phyloP scores from a whole-genome alignment of 1,140 invertebrate genomes.

The Heliothis virescens region DNA sequence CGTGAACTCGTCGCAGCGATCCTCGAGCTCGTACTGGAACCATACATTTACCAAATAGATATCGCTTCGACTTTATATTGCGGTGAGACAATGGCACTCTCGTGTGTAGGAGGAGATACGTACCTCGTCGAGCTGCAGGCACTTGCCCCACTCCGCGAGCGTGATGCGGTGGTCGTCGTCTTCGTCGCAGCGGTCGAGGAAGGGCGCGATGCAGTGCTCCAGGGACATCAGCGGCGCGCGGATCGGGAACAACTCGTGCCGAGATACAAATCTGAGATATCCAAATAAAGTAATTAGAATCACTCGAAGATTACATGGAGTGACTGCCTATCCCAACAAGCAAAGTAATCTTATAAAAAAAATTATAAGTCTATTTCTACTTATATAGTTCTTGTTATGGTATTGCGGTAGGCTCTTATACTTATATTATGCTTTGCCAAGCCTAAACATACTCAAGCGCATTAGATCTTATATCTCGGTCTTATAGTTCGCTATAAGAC shows the following conservation, averaged over 20 bases:
- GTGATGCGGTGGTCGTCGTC: slow-evolving; percentile 96
- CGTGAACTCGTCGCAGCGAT: slow-evolving; percentile 79
- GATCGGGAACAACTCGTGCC: slow-evolving; percentile 98
- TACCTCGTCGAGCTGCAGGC: slow-evolving; percentile 91
- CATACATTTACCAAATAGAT: not conserved
- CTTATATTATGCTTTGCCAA: too few relatives aligned
- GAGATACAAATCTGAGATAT: slow-evolving; percentile 90
- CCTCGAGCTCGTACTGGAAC: slow-evolving; percentile 80
- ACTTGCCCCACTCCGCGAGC: slow-evolving; percentile 96
- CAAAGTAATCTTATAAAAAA: too few relatives aligned
- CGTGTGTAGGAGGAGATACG: too few relatives aligned
- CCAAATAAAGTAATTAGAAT: not conserved
- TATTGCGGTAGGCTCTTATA: too few relatives aligned
- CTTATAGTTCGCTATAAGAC: too few relatives aligned
- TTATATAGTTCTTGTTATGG: too few relatives aligned
- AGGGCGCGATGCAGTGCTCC: slow-evolving; percentile 98
- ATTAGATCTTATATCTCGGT: too few relatives aligned
- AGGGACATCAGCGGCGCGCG: slow-evolving; percentile 96
- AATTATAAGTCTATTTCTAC: too few relatives aligned
- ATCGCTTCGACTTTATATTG: not conserved
- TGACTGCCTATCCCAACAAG: too few relatives aligned
- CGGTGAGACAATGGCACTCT: too few relatives aligned
- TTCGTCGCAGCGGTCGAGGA: slow-evolving; percentile 95
- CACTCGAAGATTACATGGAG: too few relatives aligned
- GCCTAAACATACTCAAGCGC: too few relatives aligned